Base-by-base conservation (phyloP, 23 tunicate genomes). In the Ascidia mentula region DNA sequence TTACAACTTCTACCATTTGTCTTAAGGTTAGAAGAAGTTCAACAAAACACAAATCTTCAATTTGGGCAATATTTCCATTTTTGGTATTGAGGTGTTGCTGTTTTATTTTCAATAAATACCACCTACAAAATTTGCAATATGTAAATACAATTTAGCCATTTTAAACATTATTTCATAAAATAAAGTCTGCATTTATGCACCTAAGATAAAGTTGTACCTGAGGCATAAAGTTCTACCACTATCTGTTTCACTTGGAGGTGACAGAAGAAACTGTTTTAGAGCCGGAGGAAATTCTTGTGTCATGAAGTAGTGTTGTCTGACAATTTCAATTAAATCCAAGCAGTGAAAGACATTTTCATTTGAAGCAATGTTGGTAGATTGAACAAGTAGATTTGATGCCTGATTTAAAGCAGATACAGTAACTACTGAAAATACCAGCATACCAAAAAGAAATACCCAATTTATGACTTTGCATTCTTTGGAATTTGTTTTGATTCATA, bases 361-460 rank as follows among this genome's bases (percentile, higher is more conserved):
- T 5, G 34, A 34, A 0, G 46, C 39, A 6, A 35, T 20, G 32
- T 7, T 4, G 4, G 38, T 40, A 28, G 34, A 24, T 73, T 73
- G 79, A n/a, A 45, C 72, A 40, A 82, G 70, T 31, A 18, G 33
- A 18, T 82, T 45, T 40, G 86, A 73, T 32, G 86, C 86, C 86
- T 82, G 79, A 18, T 38, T 60, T 7, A 34, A 36, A 71, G 13
- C 12, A 12, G 32, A 69, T n/a, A 28, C 20, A n/a, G 13, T 26
- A 12, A 26, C 12, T 69, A 18, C 18, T 18, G 18, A 46, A 17
- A 18, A 17, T 18, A 46, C 18, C 18, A 17, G 17, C n/a, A n/a
- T n/a, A n/a, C n/a, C n/a, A n/a, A n/a, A n/a, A n/a, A n/a, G n/a
- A n/a, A n/a, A n/a, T n/a, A n/a, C 72, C 15, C 15, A 42, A 9